Percentiles rank a stretch among this genome's conserved stretches.
These are phyloP conservation scores for Geopemphigus sp. DNA, from an alignment of 1,140 invertebrate genomes.

Conservation along the genomic window DNA sequence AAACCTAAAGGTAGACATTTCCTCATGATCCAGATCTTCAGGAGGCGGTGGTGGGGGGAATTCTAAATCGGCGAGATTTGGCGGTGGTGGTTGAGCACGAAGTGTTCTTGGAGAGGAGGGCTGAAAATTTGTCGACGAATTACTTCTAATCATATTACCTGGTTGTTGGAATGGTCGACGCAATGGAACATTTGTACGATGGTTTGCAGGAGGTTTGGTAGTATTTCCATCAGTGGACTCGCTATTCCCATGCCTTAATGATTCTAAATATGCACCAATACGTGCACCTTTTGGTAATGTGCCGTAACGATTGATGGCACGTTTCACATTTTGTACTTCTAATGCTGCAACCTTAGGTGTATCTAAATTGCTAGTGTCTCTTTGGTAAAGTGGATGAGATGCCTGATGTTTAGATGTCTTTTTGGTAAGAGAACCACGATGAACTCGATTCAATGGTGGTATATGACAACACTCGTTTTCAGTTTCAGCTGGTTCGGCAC, in stretches of 20 bases:
- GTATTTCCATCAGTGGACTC: slow-evolving; percentile 50
- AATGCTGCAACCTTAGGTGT: slow-evolving; percentile 74
- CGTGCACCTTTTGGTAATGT: slow-evolving; percentile 92
- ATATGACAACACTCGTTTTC: slow-evolving; percentile 44
- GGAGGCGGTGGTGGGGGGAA: slow-evolving; percentile 76
- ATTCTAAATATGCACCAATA: slow-evolving; percentile 93
- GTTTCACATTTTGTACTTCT: slow-evolving; percentile 94
- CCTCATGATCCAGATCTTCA: slow-evolving; percentile 60
- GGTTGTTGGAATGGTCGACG: slow-evolving; percentile 58
- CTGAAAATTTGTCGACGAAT: slow-evolving; percentile 72
- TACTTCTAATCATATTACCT: slow-evolving; percentile 77
- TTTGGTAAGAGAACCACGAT: slow-evolving; percentile 39
- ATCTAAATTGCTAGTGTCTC: slow-evolving; percentile 56
- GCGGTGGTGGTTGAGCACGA: slow-evolving; percentile 60
- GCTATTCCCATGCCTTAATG: slow-evolving; percentile 72
- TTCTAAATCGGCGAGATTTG: slow-evolving; percentile 74
- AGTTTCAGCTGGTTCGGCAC: slow-evolving; percentile 33
- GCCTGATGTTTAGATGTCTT: slow-evolving; percentile 47
- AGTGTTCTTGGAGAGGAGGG: slow-evolving; percentile 59
- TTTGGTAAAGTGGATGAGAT: slow-evolving; percentile 51
- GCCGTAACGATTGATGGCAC: slow-evolving; percentile 94
- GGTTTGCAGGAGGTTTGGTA: slow-evolving; percentile 55
- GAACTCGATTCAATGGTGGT: slow-evolving; percentile 30
- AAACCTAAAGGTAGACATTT: slow-evolving; percentile 69
- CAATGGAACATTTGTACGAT: slow-evolving; percentile 54